Evolutionary conservation across 2,797 vertebrate genomes (phyloP), one percentile per base, ranked within the genome.

Genomic region (Mormyrops boulengeri): DNA sequence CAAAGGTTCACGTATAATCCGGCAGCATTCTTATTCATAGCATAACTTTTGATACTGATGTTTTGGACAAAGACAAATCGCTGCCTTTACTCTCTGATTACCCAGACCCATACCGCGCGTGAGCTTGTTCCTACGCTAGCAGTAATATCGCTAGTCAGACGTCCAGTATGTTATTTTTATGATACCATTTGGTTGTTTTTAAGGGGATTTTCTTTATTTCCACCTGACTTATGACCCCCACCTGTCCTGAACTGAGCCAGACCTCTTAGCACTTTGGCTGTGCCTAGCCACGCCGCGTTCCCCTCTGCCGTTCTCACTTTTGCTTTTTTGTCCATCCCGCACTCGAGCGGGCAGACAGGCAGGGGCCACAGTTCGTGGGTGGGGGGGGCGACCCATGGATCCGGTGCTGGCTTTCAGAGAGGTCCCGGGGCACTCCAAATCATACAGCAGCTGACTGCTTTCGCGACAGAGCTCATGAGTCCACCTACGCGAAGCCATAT

Each of bases 401-500:
- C 91, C 66, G 0, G 0, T 91, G 90, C 91, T 89, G 49, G 91
- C 92, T 92, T 92, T 91, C 90, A 92, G 92, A 92, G 91, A 90
- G 90, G 93, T 93, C 93, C 93, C 92, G 92, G 88, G 89, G 92
- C 26, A 92, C 91, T 92, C 91, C 94, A 95, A 95, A 95, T 95
- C 95, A 94, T 94, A 93, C 92, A 85, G 94, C 95, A 94, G 96
- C 96, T 96, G 96, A 95, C 96, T 95, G 96, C 95, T 95, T 95
- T 95, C 95, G 95, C 92, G 96, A 94, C 92, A 94, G 94, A 95
- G 92, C 95, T 96, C 94, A 91, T 92, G 95, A 95, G 91, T 93
- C 91, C 91, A 95, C 96, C 95, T 95, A 89, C 89, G 95, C 95
- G 95, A 89, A 52, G 41, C 34, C 90, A 91, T 60, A 50, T 73